Conservation (phyloP, 2,113 vertebrate genomes). For the Crotalus horridus region DNA sequence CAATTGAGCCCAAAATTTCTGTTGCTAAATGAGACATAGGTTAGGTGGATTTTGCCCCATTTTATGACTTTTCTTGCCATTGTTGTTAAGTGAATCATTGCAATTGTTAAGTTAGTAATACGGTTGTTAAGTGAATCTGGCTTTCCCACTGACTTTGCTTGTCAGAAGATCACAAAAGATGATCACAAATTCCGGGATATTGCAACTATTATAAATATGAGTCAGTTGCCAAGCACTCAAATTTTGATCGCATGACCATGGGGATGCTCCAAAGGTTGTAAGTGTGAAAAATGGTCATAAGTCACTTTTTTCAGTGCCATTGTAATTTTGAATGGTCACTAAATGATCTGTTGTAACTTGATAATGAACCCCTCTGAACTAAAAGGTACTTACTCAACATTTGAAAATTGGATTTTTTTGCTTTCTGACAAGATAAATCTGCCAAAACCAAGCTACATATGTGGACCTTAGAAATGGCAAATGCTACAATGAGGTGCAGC, state of each 20-base stretch:
- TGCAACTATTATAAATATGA: not conserved
- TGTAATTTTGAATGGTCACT: not conserved
- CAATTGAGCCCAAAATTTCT: not conserved
- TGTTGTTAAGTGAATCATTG: not conserved
- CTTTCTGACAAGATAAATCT: not conserved
- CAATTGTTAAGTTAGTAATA: too few relatives aligned
- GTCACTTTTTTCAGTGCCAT: not conserved
- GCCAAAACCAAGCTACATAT: not conserved
- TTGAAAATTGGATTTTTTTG: not conserved
- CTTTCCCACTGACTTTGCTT: not conserved
- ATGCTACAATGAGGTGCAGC: not conserved
- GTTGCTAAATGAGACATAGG: not conserved
- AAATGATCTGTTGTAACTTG: not conserved
- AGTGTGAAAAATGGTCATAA: not conserved
- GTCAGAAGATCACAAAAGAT: not conserved
- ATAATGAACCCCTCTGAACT: not conserved
- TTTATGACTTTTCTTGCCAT: not conserved
- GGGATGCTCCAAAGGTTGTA: not conserved
- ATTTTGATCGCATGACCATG: not conserved
- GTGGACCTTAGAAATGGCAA: not conserved
- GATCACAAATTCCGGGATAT: not conserved
- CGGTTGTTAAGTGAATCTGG: not conserved
- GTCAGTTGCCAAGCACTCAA: not conserved
- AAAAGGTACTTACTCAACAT: not conserved
- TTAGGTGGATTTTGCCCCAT: not conserved